A percentile compares a stretch with the other conserved stretches of the same genome.
These are phyloP conservation scores for Heliconius hermathena DNA, from an alignment of 1,140 invertebrate genomes.

Conservation along the genomic window DNA sequence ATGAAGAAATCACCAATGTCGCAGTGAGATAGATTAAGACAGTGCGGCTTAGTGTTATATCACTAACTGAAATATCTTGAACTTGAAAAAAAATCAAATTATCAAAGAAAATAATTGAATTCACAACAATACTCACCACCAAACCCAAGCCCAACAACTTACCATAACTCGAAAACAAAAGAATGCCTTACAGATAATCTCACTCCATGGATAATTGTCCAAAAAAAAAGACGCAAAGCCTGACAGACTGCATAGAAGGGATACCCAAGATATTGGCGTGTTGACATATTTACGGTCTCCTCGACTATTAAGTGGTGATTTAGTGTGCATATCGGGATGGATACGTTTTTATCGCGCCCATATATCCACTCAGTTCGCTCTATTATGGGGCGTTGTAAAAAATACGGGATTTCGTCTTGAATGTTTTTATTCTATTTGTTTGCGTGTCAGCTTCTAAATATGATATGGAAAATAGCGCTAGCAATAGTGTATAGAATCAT, in stretches of 20 bases:
- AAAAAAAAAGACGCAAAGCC: slow-evolving; percentile 47
- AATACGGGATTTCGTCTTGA: slow-evolving; percentile 13
- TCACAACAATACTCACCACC: neutral
- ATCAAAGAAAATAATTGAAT: neutral
- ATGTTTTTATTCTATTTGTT: neutral
- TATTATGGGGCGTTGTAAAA: slow-evolving; percentile 50
- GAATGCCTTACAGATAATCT: neutral
- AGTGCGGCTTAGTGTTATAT: neutral
- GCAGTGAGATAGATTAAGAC: too few species aligned
- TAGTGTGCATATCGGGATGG: slow-evolving; percentile 74
- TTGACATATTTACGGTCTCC: slow-evolving; percentile 74
- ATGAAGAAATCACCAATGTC: too few species aligned
- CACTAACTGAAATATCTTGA: neutral
- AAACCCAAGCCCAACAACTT: neutral
- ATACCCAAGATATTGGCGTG: slow-evolving; percentile 69
- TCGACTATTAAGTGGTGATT: slow-evolving; percentile 77
- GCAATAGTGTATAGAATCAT: too few species aligned
- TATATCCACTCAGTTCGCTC: slow-evolving; percentile 62
- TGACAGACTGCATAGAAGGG: slow-evolving; percentile 57
- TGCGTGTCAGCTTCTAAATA: neutral
- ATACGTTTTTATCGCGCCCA: slow-evolving; percentile 74
- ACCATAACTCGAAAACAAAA: slow-evolving; percentile 1
- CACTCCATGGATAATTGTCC: slow-evolving; percentile 32
- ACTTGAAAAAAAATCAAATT: neutral
- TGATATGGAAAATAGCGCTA: neutral